Base-by-base conservation (phyloP, 2,797 vertebrate genomes). In the Ptychadena robeensis region DNA sequence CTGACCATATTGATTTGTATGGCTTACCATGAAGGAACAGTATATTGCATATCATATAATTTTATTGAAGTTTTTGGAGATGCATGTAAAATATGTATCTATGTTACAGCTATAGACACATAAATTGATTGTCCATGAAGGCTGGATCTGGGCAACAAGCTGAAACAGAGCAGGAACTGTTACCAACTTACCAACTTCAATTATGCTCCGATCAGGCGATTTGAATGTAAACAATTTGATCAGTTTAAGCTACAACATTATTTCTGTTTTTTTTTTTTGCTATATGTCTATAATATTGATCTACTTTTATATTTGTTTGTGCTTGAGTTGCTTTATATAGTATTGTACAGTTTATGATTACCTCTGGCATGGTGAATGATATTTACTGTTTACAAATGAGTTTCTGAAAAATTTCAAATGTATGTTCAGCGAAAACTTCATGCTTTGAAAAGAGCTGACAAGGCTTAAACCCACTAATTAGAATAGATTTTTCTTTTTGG, bases 271-370 rank as follows among this genome's bases (percentile, higher is more conserved):
- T 27, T 61, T 61, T 9, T 9, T 28, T 27, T 61, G 59, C 9
- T 48, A n/a, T 32, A 14, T 53, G 4, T 35, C 65, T 28, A 25
- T 48, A 3, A 14, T 59, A 32, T 61, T 14, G 25, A 61, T 61
- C 25, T 25, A 15, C 10, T 15, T 71, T 30, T 71, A 11, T 40
- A 30, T 0, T 69, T 38, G 5, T n/a, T n/a, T 74, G 14, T 48
- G 40, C 74, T 38, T 32, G 37, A 78, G 15, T 34, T 68, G 12
- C 28, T 68, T 6, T 78, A 40, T 30, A 9, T 68, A 78, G 31
- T 15, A 32, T n/a, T 66, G 32, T 38, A 61, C 53, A 74, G 28
- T 61, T 4, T 35, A 34, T 61, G 4, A 25, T 37, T 74, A 73
- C 44, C 28, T 73, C 32, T 11, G 32, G 71, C 71, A 73, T 12